These are phyloP conservation scores for Furcifer pardalis DNA, from an alignment of 2,797 vertebrate species.

Conservation along the genomic window DNA sequence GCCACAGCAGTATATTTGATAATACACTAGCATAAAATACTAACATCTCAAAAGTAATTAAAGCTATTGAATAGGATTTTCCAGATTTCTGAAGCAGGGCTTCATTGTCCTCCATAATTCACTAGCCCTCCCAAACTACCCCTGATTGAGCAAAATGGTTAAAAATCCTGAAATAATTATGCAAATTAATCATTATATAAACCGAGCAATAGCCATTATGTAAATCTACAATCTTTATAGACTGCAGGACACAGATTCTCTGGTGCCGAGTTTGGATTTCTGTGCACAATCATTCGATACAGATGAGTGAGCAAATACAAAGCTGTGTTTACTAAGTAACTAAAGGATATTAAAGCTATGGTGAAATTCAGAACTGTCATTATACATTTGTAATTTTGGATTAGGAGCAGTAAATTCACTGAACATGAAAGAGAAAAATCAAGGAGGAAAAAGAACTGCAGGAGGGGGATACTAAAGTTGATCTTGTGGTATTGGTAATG, in stretches of 20 bases:
- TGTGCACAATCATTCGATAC: background rate
- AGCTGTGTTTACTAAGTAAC: background rate
- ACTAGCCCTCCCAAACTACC: background rate
- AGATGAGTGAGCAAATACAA: background rate
- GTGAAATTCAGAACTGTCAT: background rate
- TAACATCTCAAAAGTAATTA: background rate
- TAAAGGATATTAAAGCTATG: background rate
- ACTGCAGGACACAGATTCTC: background rate
- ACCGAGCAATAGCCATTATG: background rate
- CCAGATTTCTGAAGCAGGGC: background rate
- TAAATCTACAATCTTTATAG: background rate
- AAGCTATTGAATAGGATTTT: background rate
- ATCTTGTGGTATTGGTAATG: constrained; percentile 9
- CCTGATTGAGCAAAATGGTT: background rate
- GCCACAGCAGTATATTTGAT: background rate
- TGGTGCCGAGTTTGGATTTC: background rate
- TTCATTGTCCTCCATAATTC: background rate
- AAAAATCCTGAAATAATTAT: background rate
- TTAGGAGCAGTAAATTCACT: background rate
- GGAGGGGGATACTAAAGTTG: constrained; percentile 37
- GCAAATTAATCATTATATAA: background rate
- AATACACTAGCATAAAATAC: background rate
- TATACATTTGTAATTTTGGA: background rate
- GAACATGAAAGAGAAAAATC: constrained; percentile 13
- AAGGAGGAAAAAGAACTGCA: constrained; percentile 1